Percentiles rank a stretch among this genome's conserved stretches.
Evolutionary conservation across 92 coral and sea anemone species (phyloP).

Genomic region (Zoanthus sansibaricus): DNA sequence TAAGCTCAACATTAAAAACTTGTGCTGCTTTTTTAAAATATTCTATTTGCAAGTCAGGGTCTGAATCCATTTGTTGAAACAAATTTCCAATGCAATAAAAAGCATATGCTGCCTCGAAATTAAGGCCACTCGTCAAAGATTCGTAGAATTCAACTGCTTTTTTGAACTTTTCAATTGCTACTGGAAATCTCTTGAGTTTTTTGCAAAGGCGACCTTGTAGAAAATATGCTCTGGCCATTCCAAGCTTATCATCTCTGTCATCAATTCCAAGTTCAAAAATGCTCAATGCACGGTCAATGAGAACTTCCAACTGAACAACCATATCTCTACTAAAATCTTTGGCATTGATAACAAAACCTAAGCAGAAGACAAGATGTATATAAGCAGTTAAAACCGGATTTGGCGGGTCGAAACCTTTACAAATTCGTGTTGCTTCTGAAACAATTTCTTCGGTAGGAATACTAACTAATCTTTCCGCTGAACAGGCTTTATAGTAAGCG

Average conservation of each 20-base stretch:
- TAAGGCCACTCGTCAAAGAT: slow-evolving; percentile 19
- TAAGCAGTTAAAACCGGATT: slow-evolving; percentile 16
- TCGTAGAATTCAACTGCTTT: slow-evolving; percentile 5
- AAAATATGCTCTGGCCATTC: slow-evolving; percentile 24
- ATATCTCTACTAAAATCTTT: background rate
- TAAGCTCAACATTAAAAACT: background rate
- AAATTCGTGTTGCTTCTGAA: slow-evolving; percentile 31
- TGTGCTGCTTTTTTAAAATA: slow-evolving; percentile 32
- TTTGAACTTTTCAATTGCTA: slow-evolving; percentile 8
- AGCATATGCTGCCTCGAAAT: slow-evolving; percentile 25
- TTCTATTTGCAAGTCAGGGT: slow-evolving; percentile 14
- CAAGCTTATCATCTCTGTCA: slow-evolving; percentile 8
- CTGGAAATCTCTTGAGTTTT: slow-evolving; percentile 9
- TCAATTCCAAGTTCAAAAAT: slow-evolving; percentile 13
- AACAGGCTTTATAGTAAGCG: no score
- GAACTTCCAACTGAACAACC: slow-evolving; percentile 21
- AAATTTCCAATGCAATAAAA: slow-evolving; percentile 25
- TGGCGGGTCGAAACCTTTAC: slow-evolving; percentile 21
- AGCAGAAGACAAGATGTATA: slow-evolving; percentile 17
- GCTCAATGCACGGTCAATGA: background rate
- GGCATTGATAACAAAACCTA: slow-evolving; percentile 3
- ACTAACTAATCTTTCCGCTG: slow-evolving; percentile 8
- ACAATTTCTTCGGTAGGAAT: slow-evolving; percentile 34
- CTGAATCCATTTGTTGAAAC: slow-evolving; percentile 6
- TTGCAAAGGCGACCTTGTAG: slow-evolving; percentile 8